Evolutionary conservation across 2,113 vertebrate species (phyloP).

Genomic region (Diadophis punctatus): DNA sequence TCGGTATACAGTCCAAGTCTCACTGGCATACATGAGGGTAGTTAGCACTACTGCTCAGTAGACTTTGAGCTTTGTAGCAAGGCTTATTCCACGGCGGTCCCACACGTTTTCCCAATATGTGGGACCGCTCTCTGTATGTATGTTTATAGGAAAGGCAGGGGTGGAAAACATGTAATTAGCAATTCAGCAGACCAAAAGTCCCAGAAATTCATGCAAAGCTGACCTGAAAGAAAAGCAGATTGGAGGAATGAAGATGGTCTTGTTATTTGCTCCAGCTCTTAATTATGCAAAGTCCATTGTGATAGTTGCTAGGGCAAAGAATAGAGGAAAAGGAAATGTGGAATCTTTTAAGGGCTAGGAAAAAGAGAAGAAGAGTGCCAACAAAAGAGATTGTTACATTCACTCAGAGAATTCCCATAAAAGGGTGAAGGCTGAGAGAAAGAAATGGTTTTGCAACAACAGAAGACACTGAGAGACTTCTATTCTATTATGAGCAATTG

Average conservation of each 20-base stretch:
- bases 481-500: neutral
- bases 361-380: neutral
- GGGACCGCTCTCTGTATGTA: neutral
- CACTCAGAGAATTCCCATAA: neutral
- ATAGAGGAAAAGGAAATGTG: neutral
- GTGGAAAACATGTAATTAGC: neutral
- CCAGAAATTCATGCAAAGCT: neutral
- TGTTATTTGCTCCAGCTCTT: neutral
- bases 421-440: neutral
- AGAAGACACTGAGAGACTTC: neutral
- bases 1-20: no score
- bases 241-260: neutral
- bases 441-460: neutral
- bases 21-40: no score
- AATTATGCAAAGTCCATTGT: neutral
- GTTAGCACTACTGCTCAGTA: no score
- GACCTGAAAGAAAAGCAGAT: neutral
- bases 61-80: no score
- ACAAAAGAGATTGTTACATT: neutral
- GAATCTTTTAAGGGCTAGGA: neutral
- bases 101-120: no score
- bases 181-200: neutral
- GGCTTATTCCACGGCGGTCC: no score
- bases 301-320: neutral
- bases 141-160: neutral